Percentiles rank a stretch among this genome's conserved stretches.
Evolutionary conservation across 2,113 vertebrate species (phyloP).

Genomic region (Rhinoderma darwinii): DNA sequence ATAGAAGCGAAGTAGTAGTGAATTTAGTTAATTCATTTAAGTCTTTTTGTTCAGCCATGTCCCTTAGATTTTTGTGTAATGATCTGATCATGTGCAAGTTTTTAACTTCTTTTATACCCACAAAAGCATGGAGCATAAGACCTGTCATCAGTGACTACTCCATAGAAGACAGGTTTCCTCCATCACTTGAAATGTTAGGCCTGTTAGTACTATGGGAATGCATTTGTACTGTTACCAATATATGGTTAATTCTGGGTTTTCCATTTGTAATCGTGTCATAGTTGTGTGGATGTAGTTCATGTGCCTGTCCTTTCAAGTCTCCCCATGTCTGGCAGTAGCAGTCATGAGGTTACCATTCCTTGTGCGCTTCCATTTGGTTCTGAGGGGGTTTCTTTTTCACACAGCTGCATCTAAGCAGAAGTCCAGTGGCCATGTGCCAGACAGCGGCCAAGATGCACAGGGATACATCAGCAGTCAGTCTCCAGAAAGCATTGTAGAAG

Average conservation of each 20-base stretch:
- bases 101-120: too few species aligned
- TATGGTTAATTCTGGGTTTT: background rate
- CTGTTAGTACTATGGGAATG: background rate
- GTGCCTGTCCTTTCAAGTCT: conserved; percentile 67
- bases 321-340: conserved; percentile 72
- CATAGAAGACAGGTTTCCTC: background rate
- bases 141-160: background rate
- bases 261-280: conserved; percentile 57
- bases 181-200: background rate
- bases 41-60: background rate
- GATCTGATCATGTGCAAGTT: background rate
- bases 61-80: background rate
- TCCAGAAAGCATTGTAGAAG: conserved; percentile 99
- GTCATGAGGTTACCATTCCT: conserved; percentile 78
- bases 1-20: background rate
- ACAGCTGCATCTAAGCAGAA: conserved; percentile 95
- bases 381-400: conserved; percentile 86
- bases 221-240: background rate
- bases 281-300: conserved; percentile 66
- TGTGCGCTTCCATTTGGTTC: conserved; percentile 77
- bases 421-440: conserved; percentile 87
- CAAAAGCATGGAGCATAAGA: background rate
- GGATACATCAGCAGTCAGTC: conserved; percentile 91
- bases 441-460: conserved; percentile 83
- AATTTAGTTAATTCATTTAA: background rate